Evolutionary conservation across 2,888 invertebrate species (phyloP), one percentile per base, ranked within the genome.

Genomic region (Tipula confusa): DNA sequence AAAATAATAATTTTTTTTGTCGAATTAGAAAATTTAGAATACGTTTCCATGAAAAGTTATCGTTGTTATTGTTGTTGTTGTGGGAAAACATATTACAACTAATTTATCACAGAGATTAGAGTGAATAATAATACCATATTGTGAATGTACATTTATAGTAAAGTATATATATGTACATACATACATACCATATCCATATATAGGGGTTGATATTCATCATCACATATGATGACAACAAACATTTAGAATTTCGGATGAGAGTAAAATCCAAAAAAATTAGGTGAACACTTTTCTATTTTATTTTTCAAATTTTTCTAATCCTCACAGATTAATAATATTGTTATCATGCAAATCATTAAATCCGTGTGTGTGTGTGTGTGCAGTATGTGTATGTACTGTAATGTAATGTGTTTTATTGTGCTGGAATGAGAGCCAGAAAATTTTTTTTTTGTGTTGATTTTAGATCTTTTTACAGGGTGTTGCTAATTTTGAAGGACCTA

Each of bases 71-170:
- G 15, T 48, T 48, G 48, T 48, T 48, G 48, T 33, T 48, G 64
- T 64, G 64, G 64, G 24, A 64, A 64, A 64, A 64, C 64, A 64
- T 64, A 64, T 64, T 64, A 24, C 64, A 64, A 64, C 64, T 64
- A 64, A 64, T 64, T 64, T 64, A 64, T 64, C 64, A 64, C 64
- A 64, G 64, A 64, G 64, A 64, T 64, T 64, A 64, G 64, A 64
- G 64, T 64, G 64, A 64, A 64, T 64, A 64, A 64, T 24, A 64
- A 64, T 64, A 64, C 64, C 64, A 64, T 64, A 64, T 64, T 64
- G 64, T 64, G 24, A 64, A 64, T 64, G 64, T 64, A 24, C 18
- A 9, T 2, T 1, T 9, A 18, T 48, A n/a, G n/a, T 43, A 6
- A 24, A 48, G 48, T 48, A 24, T 18, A 15, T 18, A 15, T 43